phyloP scores from a whole-genome alignment of 2,888 invertebrate genomes.

The Syrphus vitripennis region DNA sequence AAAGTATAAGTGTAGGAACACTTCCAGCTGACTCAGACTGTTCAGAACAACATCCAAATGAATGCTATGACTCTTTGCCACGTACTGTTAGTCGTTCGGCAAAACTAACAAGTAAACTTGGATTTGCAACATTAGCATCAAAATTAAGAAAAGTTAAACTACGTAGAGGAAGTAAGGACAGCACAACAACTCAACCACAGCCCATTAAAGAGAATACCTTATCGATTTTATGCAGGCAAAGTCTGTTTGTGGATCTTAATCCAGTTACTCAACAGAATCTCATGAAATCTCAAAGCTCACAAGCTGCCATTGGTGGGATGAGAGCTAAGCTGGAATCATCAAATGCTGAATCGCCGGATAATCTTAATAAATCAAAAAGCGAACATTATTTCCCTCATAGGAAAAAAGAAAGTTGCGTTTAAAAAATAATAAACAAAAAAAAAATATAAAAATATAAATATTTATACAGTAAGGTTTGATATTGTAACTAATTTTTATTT shows the following conservation, averaged over 20 bases:
- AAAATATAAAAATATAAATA: background rate
- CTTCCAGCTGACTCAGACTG: conserved; percentile 81
- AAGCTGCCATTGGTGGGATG: conserved; percentile 73
- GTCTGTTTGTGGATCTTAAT: conserved; percentile 85
- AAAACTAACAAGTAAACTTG: conserved; percentile 80
- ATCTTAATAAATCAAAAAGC: conserved; percentile 79
- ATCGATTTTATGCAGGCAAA: conserved; percentile 88
- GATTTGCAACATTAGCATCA: conserved; percentile 83
- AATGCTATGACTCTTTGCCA: conserved; percentile 83
- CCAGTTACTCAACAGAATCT: conserved; percentile 73
- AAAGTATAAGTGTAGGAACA: conserved; percentile 90
- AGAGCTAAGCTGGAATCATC: conserved; percentile 29
- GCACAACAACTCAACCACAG: conserved; percentile 74
- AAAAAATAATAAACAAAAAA: conserved; percentile 60
- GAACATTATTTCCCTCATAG: conserved; percentile 77
- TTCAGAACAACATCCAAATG: conserved; percentile 78
- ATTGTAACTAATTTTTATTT: conserved; percentile 56
- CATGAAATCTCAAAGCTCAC: conserved; percentile 78
- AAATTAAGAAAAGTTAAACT: conserved; percentile 84
- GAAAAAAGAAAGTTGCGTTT: conserved; percentile 79
- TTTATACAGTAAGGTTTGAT: conserved; percentile 42
- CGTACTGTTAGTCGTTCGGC: conserved; percentile 79
- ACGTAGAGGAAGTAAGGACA: conserved; percentile 77
- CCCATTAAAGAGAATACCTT: conserved; percentile 83
- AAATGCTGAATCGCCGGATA: conserved; percentile 72